These are phyloP conservation scores for Trachymyrmex cornetzi DNA, from an alignment of 1,140 invertebrate species.

Conservation along the genomic window DNA sequence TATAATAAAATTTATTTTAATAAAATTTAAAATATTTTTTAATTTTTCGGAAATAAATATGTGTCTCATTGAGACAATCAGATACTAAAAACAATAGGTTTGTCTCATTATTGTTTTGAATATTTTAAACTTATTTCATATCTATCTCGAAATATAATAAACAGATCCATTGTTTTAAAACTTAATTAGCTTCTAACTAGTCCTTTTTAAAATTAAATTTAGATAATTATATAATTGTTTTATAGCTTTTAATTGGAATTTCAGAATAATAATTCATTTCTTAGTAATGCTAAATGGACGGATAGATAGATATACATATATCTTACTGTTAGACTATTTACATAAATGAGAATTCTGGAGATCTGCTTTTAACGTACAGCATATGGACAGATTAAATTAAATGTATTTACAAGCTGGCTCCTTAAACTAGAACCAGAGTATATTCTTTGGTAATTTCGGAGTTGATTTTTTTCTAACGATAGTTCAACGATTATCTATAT, in stretches of 20 bases:
- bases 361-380: background rate
- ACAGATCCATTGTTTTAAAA: background rate
- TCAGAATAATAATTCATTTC: slow-evolving; percentile 22
- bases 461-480: slow-evolving; percentile 7
- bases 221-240: slow-evolving; percentile 27
- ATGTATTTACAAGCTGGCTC: slow-evolving; percentile 29
- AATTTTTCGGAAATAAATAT: background rate
- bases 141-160: slow-evolving; percentile 21
- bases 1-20: slow-evolving; percentile 6
- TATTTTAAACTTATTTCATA: slow-evolving; percentile 28
- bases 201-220: background rate
- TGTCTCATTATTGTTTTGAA: slow-evolving; percentile 24
- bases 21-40: slow-evolving; percentile 18
- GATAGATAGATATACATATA: background rate
- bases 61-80: background rate
- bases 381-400: slow-evolving; percentile 45
- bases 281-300: slow-evolving; percentile 27
- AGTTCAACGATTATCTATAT: background rate
- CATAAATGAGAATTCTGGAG: slow-evolving; percentile 12
- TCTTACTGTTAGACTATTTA: slow-evolving; percentile 25
- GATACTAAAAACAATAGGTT: background rate
- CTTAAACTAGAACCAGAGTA: background rate
- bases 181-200: background rate
- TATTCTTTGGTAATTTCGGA: slow-evolving; percentile 18
- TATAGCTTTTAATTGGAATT: slow-evolving; percentile 12